Evolutionary conservation across 2,888 invertebrate species (phyloP), one percentile per base, ranked within the genome.

Genomic region (Pollenia angustigena): DNA sequence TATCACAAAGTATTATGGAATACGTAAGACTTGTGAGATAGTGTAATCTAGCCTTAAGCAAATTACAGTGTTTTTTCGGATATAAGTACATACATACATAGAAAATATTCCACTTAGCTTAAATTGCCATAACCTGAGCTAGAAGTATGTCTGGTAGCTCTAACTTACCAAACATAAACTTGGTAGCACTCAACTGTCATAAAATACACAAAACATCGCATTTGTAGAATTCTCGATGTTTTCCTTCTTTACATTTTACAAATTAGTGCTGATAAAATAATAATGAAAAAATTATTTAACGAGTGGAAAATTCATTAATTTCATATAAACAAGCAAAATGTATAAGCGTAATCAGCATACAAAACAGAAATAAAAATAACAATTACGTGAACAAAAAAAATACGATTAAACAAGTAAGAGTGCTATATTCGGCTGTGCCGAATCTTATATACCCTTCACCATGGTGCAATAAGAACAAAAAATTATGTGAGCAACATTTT

Each of bases 321-420:
- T 56, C 12, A 18, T 12, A 48, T 23, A 75, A 50, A 48, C 50
- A 64, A 44, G 1, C 18, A 11, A 62, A 80, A 82, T 75, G 23
- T 58, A 44, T 68, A 78, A 78, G 79, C 50, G 62, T 64, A 56
- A 72, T 80, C 40, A 60, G 11, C 46, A 40, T 4, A 64, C 7
- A 12, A 42, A 44, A 58, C 40, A 9, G 50, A 56, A n/a, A 48
- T 23, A 64, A 64, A 62, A 46, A 54, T 18, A 8, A 16, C 56
- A 64, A 76, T 83, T 80, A 83, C 83, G 75, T 81, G 80, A 82
- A 86, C 54, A 81, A 76, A 81, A 48, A 76, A 64, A 9, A 48
- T 18, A n/a, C n/a, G 18, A 18, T 18, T 18, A 18, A n/a, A n/a
- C n/a, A n/a, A n/a, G n/a, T n/a, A n/a, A n/a, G n/a, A n/a, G n/a